Conservation (phyloP, 2,797 vertebrate genomes). For the Mustela erminea region DNA sequence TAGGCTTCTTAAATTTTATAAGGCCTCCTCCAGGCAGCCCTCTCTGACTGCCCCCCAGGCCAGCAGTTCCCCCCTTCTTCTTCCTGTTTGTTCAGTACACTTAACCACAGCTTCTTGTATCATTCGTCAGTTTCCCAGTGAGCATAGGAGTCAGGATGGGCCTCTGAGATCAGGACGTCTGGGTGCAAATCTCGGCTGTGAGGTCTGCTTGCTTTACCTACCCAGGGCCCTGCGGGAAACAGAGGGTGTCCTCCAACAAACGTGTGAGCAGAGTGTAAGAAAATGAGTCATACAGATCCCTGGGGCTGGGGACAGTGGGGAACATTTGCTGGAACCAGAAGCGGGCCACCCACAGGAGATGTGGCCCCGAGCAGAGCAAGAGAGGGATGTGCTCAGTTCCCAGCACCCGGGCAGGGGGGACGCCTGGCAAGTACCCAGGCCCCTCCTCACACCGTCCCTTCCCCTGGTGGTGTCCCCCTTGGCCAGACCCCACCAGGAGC, state of each 20-base stretch:
- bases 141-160: neutral
- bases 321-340: neutral
- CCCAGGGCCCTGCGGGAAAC: neutral
- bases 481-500: neutral
- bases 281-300: neutral
- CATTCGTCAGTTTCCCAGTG: neutral
- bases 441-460: neutral
- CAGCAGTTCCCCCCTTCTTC: neutral
- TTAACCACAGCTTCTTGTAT: neutral
- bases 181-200: neutral
- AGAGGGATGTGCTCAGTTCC: neutral
- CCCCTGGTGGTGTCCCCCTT: too few species aligned
- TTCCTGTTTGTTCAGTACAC: neutral
- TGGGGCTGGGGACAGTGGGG: neutral
- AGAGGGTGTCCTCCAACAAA: neutral
- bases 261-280: neutral
- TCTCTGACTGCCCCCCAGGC: neutral
- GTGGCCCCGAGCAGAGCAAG: neutral
- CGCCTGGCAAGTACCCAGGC: too few species aligned
- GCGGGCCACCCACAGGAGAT: neutral
- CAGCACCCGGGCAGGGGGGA: neutral
- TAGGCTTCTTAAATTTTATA: neutral
- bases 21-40: conserved; percentile 37
- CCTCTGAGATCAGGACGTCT: neutral
- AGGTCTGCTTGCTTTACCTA: neutral